phyloP scores from a whole-genome alignment of 2,888 invertebrate species.

The Hirtodrosophila duncani region DNA sequence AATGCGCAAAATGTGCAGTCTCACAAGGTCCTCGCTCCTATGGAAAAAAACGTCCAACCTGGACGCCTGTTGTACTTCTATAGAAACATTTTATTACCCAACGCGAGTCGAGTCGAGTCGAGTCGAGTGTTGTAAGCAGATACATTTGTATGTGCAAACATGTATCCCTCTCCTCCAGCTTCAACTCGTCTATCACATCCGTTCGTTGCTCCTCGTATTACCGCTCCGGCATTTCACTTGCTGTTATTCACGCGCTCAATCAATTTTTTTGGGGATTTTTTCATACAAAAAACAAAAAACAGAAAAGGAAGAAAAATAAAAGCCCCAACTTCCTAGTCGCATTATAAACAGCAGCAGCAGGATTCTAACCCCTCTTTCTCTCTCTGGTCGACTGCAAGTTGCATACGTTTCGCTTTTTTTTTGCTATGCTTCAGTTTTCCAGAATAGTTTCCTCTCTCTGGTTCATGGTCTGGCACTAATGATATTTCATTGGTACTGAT shows the following conservation, averaged over 20 bases:
- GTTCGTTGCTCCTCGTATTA: background rate
- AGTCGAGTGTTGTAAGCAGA: conserved; percentile 47
- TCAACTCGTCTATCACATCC: background rate
- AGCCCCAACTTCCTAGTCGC: background rate
- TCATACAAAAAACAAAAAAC: conserved; percentile 27
- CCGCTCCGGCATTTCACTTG: conserved; percentile 44
- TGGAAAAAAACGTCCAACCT: background rate
- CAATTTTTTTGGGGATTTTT: conserved; percentile 68
- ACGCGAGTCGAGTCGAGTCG: conserved; percentile 8
- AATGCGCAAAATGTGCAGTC: conserved; percentile 49
- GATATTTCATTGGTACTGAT: conserved; percentile 68
- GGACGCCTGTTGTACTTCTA: conserved; percentile 49
- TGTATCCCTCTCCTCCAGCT: conserved; percentile 26
- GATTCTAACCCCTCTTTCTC: too few species aligned
- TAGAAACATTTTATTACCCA: conserved; percentile 68
- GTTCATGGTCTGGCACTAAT: conserved; percentile 44
- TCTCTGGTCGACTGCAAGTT: too few species aligned
- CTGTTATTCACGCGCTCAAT: conserved; percentile 70
- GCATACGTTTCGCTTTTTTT: conserved; percentile 22
- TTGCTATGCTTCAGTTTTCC: conserved; percentile 1
- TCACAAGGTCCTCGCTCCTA: background rate
- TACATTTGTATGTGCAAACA: conserved; percentile 61
- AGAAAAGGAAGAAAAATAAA: background rate
- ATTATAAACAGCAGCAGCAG: conserved; percentile 5
- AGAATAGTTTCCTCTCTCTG: background rate